Conservation (phyloP, 2,888 invertebrate species). For the Diarsia rubi region DNA sequence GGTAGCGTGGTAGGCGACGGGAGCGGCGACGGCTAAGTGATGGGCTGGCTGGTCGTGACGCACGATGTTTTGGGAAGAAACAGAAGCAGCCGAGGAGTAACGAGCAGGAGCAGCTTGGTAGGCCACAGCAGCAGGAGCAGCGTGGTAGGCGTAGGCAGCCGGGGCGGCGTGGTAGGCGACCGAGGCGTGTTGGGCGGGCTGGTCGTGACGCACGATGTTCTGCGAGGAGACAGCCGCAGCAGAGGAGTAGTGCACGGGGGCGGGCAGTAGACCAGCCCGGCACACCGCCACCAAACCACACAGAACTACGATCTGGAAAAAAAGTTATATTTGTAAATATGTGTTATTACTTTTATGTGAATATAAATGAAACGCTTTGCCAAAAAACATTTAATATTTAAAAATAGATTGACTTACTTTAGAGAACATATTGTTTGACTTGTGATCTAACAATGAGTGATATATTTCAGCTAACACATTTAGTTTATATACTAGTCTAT, state of each 20-base stretch:
- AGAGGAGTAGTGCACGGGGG: slow-evolving; percentile 77
- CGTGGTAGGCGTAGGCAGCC: slow-evolving; percentile 53
- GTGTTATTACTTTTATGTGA: too few species aligned
- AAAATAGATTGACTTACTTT: slow-evolving; percentile 61
- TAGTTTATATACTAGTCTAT: slow-evolving; percentile 60
- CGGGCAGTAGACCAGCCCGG: slow-evolving; percentile 77
- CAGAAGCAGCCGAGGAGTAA: slow-evolving; percentile 76
- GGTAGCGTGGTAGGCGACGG: slow-evolving; percentile 58
- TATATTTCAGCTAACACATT: slow-evolving; percentile 48
- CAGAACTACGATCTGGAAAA: slow-evolving; percentile 76
- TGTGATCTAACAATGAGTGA: slow-evolving; percentile 72
- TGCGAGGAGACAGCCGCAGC: slow-evolving; percentile 78
- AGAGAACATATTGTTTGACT: slow-evolving; percentile 70
- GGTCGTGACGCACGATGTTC: slow-evolving; percentile 74
- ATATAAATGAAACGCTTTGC: neutral
- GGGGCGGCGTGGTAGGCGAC: too few species aligned
- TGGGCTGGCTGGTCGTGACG: slow-evolving; percentile 74
- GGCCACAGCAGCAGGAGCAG: slow-evolving; percentile 65
- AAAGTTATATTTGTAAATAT: neutral
- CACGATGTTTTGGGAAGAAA: slow-evolving; percentile 74
- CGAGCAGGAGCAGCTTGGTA: slow-evolving; percentile 68
- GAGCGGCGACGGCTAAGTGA: too few species aligned
- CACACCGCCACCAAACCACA: slow-evolving; percentile 76
- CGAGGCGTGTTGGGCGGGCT: slow-evolving; percentile 67
- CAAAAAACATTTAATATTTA: neutral